Evolutionary conservation across 2,797 vertebrate species (phyloP).

Genomic region (Tympanoctomys barrerae): DNA sequence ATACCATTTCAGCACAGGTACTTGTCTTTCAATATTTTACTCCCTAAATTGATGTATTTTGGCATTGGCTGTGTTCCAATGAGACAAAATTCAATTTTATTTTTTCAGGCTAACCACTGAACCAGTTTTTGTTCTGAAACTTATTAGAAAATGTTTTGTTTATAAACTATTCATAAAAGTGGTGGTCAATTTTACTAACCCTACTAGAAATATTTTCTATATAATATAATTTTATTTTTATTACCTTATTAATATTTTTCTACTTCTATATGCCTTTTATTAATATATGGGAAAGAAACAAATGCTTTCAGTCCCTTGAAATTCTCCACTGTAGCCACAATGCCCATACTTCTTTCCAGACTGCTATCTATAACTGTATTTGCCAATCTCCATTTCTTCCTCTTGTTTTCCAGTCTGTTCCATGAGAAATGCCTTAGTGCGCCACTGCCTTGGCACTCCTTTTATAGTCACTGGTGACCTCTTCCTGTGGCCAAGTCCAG

Average conservation of each 20-base stretch:
- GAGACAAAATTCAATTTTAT: slow-evolving; percentile 33
- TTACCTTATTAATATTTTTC: slow-evolving; percentile 41
- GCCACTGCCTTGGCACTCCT: background rate
- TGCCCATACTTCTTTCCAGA: background rate
- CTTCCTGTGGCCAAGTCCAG: background rate
- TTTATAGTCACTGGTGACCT: slow-evolving; percentile 5
- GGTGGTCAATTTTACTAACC: slow-evolving; percentile 19
- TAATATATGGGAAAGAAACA: background rate
- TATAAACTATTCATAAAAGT: slow-evolving; percentile 53
- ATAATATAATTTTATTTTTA: background rate
- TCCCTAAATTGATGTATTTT: slow-evolving; percentile 8
- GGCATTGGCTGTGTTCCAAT: background rate
- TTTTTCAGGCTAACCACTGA: background rate
- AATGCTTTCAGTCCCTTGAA: background rate
- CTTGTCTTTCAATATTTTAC: slow-evolving; percentile 37
- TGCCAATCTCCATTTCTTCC: background rate
- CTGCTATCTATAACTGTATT: background rate
- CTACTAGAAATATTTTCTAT: slow-evolving; percentile 1
- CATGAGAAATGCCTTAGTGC: background rate
- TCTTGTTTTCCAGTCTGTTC: background rate
- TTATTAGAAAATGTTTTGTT: slow-evolving; percentile 49
- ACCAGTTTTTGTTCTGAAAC: slow-evolving; percentile 24
- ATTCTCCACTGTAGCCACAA: background rate
- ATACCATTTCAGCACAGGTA: background rate
- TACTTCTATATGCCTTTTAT: slow-evolving; percentile 23